These are phyloP conservation scores for Galerucella calmariensis DNA, from an alignment of 2,888 invertebrate genomes.

Conservation along the genomic window DNA sequence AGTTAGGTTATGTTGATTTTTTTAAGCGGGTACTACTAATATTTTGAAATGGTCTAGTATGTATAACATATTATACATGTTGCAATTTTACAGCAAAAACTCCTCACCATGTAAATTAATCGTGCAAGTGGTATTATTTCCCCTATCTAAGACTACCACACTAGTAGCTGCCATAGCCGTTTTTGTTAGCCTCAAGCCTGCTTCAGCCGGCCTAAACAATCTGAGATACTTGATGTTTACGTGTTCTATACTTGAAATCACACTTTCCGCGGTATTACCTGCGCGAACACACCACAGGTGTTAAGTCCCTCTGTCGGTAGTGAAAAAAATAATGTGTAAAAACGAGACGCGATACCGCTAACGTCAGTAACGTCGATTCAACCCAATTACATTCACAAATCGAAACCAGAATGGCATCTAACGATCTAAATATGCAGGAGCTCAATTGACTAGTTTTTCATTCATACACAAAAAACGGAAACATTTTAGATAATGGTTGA, in stretches of 20 bases:
- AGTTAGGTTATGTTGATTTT: constrained; percentile 57
- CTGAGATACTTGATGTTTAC: constrained; percentile 13
- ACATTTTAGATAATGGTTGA: constrained; percentile 57
- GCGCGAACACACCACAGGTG: constrained; percentile 61
- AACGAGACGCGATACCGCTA: constrained; percentile 28
- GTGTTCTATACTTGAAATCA: constrained; percentile 56
- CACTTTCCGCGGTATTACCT: constrained; percentile 60
- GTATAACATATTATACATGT: constrained; percentile 25
- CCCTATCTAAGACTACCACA: constrained; percentile 94
- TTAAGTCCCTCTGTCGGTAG: constrained; percentile 62
- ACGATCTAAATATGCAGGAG: constrained; percentile 58
- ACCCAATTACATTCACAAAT: constrained; percentile 37
- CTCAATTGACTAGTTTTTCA: constrained; percentile 64
- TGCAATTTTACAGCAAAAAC: constrained; percentile 20
- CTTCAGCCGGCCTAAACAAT: constrained; percentile 59
- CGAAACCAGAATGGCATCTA: constrained; percentile 52
- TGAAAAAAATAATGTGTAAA: constrained; percentile 53
- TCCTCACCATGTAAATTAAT: constrained; percentile 94
- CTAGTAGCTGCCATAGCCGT: constrained; percentile 80
- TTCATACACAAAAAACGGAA: constrained; percentile 62
- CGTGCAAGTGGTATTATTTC: constrained; percentile 96
- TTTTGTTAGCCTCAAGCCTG: constrained; percentile 44
- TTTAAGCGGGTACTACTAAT: constrained; percentile 38
- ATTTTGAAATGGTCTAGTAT: constrained; percentile 20
- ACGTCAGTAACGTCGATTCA: constrained; percentile 38